These are phyloP conservation scores for Callyntrura guangdongensis DNA, from an alignment of 2,888 invertebrate genomes.

Conservation along the genomic window DNA sequence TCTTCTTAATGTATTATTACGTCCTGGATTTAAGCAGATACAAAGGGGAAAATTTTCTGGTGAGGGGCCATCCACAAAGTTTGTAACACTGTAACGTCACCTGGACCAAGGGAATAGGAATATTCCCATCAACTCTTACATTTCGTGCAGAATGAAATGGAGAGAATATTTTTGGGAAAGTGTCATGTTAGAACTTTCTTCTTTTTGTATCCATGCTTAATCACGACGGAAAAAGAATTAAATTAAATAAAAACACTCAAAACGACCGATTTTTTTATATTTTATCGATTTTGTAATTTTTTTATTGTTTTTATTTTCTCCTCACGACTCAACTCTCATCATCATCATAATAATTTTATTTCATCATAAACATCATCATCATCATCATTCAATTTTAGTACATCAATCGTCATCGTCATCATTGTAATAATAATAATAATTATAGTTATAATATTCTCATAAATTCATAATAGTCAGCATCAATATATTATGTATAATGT, in stretches of 20 bases:
- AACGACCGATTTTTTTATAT: background rate
- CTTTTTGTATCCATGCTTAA: background rate
- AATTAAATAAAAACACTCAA: background rate
- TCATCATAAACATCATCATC: slow-evolving; percentile 52
- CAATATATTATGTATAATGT: slow-evolving; percentile 1
- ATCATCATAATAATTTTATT: slow-evolving; percentile 56
- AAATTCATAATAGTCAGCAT: slow-evolving; percentile 52
- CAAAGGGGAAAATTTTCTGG: too few species aligned
- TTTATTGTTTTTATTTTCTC: slow-evolving; percentile 55
- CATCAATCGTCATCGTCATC: slow-evolving; percentile 44
- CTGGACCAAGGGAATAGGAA: too few species aligned
- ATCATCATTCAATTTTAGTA: slow-evolving; percentile 51
- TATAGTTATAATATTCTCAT: slow-evolving; percentile 31
- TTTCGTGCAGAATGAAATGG: too few species aligned
- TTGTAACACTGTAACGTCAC: too few species aligned
- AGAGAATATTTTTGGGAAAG: background rate
- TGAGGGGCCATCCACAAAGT: too few species aligned
- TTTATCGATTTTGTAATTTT: slow-evolving; percentile 48
- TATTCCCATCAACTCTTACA: too few species aligned
- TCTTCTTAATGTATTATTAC: too few species aligned
- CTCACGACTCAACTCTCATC: slow-evolving; percentile 59
- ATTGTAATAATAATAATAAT: background rate
- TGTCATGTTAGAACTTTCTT: background rate
- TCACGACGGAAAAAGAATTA: too few species aligned
- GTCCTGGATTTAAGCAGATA: too few species aligned